Evolutionary conservation across 2,888 invertebrate species (phyloP), one percentile per base, ranked within the genome.

Genomic region (Lepidochrysops patricia): DNA sequence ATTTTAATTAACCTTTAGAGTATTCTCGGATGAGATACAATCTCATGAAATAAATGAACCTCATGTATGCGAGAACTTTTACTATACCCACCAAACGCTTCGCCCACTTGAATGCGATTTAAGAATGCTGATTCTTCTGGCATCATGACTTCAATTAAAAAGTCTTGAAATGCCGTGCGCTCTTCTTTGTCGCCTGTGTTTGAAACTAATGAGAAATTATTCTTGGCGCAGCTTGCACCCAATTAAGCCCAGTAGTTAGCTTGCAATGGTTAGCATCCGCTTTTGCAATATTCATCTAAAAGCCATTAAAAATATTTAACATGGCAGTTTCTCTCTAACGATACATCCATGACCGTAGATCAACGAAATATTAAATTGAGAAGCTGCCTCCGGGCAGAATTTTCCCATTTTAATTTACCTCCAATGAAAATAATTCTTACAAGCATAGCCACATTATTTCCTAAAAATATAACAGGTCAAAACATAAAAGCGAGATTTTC

Each of bases 131-230:
- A 49, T 52, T 49, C 48, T 57, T 12, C 35, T 19, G 50, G 57
- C 57, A 57, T 57, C 37, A 49, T 63, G 70, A 68, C 70, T 71
- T 65, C 70, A 71, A 69, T 70, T 74, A 75, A 72, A 79, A 75
- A 78, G 72, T 73, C 71, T 78, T 74, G 72, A 82, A 81, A 80
- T 78, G 68, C 76, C 68, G 67, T 66, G 72, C 72, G 66, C 68
- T 67, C 62, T 73, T 73, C 70, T 72, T 66, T 70, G 71, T 66
- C 68, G 68, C 65, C 67, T 72, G 70, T 75, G 78, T 82, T 27
- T 73, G 68, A 79, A 78, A 80, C 80, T 80, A 84, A 84, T 80
- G 78, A 80, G 80, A 77, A 80, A 78, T 80, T 77, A 79, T 78
- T 75, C 72, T 66, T 59, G 58, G 61, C 43, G 69, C 71, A 73